phyloP scores from a whole-genome alignment of 2,113 vertebrate genomes.

The Carassius carassius region DNA sequence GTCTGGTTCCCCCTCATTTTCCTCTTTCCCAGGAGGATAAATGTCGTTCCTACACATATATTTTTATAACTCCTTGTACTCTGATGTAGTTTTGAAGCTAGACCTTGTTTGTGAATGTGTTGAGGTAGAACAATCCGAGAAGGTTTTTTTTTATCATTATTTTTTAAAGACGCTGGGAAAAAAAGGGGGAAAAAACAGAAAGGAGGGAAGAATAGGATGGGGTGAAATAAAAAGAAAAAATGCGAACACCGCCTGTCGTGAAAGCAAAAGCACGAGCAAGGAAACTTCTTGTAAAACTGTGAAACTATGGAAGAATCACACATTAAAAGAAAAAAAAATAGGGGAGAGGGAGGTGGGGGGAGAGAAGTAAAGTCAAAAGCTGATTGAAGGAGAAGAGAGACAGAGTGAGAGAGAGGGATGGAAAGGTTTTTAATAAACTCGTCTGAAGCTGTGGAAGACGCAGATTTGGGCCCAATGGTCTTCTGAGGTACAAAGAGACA shows the following conservation, averaged over 20 bases:
- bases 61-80: conserved; percentile 82
- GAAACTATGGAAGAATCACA: conserved; percentile 66
- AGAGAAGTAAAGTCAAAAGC: conserved; percentile 45
- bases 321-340: conserved; percentile 56
- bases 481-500: conserved; percentile 40
- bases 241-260: conserved; percentile 62
- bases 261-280: conserved; percentile 62
- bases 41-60: conserved; percentile 69
- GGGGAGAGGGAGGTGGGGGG: conserved; percentile 32
- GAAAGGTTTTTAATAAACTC: conserved; percentile 53
- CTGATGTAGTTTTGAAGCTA: conserved; percentile 82
- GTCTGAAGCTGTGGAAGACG: conserved; percentile 20
- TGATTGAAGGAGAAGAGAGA: conserved; percentile 40
- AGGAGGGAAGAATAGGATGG: conserved; percentile 46
- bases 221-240: conserved; percentile 41
- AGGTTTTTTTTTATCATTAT: conserved; percentile 59
- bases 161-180: conserved; percentile 54
- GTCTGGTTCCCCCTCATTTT: conserved; percentile 50
- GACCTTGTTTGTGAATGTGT: conserved; percentile 82
- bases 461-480: background rate
- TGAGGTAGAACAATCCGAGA: conserved; percentile 80
- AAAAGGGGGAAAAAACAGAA: conserved; percentile 52
- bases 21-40: conserved; percentile 44
- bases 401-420: conserved; percentile 53
- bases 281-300: conserved; percentile 58